Percentiles rank a stretch among this genome's conserved stretches.
phyloP scores from a whole-genome alignment of 2,797 vertebrate species.

The Pantherophis alleghaniensis region DNA sequence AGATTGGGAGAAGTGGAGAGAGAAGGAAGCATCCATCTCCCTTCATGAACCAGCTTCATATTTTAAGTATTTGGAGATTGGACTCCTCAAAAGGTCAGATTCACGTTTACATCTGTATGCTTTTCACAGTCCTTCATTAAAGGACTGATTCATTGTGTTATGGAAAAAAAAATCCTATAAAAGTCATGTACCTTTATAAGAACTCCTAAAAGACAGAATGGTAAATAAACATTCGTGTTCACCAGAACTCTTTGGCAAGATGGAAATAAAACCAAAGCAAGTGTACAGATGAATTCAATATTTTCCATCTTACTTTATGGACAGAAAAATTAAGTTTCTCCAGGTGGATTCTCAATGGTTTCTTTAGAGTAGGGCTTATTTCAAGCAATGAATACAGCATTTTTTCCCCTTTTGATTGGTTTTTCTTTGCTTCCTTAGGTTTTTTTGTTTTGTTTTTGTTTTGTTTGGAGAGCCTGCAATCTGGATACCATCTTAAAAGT shows the following conservation, averaged over 20 bases:
- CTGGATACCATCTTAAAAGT: not conserved
- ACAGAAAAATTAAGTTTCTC: not conserved
- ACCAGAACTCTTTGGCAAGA: not conserved
- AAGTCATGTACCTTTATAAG: not conserved
- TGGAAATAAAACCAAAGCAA: not conserved
- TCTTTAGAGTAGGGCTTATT: not conserved
- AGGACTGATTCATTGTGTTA: not conserved
- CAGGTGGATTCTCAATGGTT: not conserved
- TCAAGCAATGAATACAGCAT: not conserved
- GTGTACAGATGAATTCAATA: not conserved
- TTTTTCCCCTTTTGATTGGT: not conserved
- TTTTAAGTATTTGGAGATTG: conserved; percentile 73
- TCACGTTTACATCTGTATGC: conserved; percentile 56
- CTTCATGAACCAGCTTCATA: conserved; percentile 75
- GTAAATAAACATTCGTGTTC: not conserved
- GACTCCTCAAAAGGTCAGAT: conserved; percentile 72
- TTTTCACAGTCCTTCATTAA: not conserved
- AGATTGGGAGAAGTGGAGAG: not conserved
- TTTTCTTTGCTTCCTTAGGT: not conserved
- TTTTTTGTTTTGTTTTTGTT: not conserved
- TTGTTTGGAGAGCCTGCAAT: not conserved
- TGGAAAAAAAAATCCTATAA: not conserved
- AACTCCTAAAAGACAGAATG: not conserved
- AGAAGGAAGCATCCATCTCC: not conserved
- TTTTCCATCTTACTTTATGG: not conserved